These are phyloP conservation scores for Cephus spinipes DNA, from an alignment of 2,888 invertebrate species.

Conservation along the genomic window DNA sequence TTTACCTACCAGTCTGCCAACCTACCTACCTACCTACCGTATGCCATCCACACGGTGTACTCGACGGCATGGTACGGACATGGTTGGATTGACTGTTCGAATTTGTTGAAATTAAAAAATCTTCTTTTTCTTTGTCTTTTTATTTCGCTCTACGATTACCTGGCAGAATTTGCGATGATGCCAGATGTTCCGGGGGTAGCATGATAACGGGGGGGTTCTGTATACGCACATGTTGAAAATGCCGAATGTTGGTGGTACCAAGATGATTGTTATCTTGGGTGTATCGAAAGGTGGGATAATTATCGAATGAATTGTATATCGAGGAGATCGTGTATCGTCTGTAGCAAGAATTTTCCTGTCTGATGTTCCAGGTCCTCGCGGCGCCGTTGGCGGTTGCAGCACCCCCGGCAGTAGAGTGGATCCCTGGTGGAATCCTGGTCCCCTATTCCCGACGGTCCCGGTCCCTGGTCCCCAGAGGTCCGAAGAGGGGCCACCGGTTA, in stretches of 20 bases:
- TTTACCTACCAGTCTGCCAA: conserved; percentile 8
- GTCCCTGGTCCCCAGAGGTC: conserved; percentile 59
- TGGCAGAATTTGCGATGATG: background rate
- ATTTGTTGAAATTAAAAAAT: conserved; percentile 1
- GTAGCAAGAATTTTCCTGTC: background rate
- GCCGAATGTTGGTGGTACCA: background rate
- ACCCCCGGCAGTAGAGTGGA: conserved; percentile 65
- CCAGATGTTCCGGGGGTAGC: background rate
- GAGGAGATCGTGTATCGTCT: background rate
- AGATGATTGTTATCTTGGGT: background rate
- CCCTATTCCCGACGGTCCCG: conserved; percentile 56
- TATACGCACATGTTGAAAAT: background rate
- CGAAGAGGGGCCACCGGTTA: conserved; percentile 58
- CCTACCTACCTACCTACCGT: conserved; percentile 42
- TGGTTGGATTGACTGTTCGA: conserved; percentile 38
- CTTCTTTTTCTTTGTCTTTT: conserved; percentile 5
- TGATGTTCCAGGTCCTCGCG: conserved; percentile 61
- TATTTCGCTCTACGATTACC: background rate
- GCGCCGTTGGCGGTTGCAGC: conserved; percentile 66
- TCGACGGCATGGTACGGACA: conserved; percentile 30
- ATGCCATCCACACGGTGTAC: conserved; percentile 21
- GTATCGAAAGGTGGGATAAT: background rate
- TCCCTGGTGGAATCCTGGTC: conserved; percentile 64
- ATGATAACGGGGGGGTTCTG: background rate
- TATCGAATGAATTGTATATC: background rate